These are phyloP conservation scores for Anhinga anhinga DNA, from an alignment of 2,113 vertebrate species.

Conservation along the genomic window DNA sequence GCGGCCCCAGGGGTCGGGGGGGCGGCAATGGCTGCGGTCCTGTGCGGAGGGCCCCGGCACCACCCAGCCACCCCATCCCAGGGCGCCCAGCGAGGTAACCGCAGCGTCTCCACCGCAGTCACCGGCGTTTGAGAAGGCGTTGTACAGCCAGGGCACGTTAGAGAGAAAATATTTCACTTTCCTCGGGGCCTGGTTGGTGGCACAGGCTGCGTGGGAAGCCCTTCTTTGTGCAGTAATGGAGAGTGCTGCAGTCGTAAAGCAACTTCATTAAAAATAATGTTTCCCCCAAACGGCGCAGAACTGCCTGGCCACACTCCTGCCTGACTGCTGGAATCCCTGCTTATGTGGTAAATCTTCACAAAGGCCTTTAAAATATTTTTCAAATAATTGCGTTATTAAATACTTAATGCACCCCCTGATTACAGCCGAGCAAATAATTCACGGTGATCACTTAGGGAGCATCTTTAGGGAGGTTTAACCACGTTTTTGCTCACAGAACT, in stretches of 20 bases:
- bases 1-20: background rate
- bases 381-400: background rate
- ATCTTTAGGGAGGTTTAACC: background rate
- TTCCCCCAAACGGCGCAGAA: background rate
- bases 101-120: fast-evolving
- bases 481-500: background rate
- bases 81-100: background rate
- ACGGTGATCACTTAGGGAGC: background rate
- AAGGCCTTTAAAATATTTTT: background rate
- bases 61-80: background rate
- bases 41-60: background rate
- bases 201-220: background rate
- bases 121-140: background rate
- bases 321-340: background rate
- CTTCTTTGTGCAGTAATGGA: no score
- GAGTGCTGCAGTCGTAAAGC: background rate
- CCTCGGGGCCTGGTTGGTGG: no score
- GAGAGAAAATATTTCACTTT: background rate
- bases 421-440: background rate
- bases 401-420: background rate
- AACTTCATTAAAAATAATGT: background rate
- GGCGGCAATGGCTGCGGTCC: background rate
- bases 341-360: background rate
- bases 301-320: background rate
- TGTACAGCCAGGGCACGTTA: background rate